Percentiles rank a stretch among this genome's conserved stretches.
These are phyloP conservation scores for Alethe diademata DNA, from an alignment of 2,113 vertebrate genomes.

Conservation along the genomic window DNA sequence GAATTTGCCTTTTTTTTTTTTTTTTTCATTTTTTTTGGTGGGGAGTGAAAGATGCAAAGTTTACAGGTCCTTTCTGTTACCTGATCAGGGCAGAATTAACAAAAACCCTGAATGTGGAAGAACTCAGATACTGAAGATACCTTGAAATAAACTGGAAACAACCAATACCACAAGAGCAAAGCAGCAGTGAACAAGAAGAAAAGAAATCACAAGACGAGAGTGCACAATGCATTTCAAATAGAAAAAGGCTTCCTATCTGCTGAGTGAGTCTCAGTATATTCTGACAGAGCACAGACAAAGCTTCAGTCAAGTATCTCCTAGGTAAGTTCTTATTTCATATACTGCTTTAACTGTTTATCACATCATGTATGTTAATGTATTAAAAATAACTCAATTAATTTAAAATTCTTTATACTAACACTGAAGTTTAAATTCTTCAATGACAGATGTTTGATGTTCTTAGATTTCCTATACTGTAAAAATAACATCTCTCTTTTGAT, in stretches of 20 bases:
- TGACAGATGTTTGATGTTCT: slow-evolving; percentile 13
- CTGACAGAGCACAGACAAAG: slow-evolving; percentile 66
- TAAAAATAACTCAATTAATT: slow-evolving; percentile 6
- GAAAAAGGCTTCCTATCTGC: slow-evolving; percentile 65
- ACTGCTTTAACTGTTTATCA: slow-evolving; percentile 27
- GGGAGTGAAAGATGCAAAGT: slow-evolving; percentile 28
- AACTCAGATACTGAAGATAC: slow-evolving; percentile 40
- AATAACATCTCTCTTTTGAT: slow-evolving; percentile 17
- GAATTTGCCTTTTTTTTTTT: neutral
- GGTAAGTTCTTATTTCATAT: slow-evolving; percentile 75
- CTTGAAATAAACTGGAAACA: slow-evolving; percentile 46
- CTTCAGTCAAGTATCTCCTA: slow-evolving; percentile 66
- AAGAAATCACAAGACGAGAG: slow-evolving; percentile 54
- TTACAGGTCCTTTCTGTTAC: slow-evolving; percentile 37
- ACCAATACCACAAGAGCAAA: slow-evolving; percentile 39
- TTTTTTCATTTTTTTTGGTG: neutral
- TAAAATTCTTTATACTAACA: slow-evolving; percentile 25
- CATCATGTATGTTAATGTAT: neutral
- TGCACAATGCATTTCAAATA: slow-evolving; percentile 66
- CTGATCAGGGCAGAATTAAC: slow-evolving; percentile 40
- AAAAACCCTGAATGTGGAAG: slow-evolving; percentile 8
- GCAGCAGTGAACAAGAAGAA: slow-evolving; percentile 55
- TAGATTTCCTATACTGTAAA: slow-evolving; percentile 25
- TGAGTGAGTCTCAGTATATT: slow-evolving; percentile 47
- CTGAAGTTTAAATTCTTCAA: slow-evolving; percentile 36